These are phyloP conservation scores for Xylota sylvarum DNA, from an alignment of 2,888 invertebrate species.

Conservation along the genomic window DNA sequence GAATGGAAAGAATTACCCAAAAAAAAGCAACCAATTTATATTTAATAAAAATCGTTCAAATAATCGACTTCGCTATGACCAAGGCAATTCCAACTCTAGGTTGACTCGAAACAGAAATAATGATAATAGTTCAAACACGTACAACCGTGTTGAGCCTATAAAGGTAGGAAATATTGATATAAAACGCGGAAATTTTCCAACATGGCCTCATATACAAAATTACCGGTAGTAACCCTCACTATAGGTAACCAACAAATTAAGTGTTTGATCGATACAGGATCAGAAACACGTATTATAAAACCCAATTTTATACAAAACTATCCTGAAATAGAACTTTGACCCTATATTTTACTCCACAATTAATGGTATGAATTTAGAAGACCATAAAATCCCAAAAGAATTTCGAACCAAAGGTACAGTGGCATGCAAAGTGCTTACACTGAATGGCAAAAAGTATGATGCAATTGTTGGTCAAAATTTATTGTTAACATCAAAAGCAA, in stretches of 20 bases:
- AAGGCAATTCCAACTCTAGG: not conserved
- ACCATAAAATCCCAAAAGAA: conserved; percentile 10
- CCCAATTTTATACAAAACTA: conserved; percentile 9
- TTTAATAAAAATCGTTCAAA: not conserved
- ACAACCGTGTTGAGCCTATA: no score
- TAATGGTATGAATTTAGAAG: not conserved
- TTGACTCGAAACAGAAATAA: not conserved
- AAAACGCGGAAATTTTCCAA: conserved; percentile 9
- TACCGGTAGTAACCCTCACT: conserved; percentile 6
- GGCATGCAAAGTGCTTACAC: conserved; percentile 23
- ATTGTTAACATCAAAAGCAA: not conserved
- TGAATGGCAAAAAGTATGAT: not conserved
- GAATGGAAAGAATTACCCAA: no score
- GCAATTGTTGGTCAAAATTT: not conserved
- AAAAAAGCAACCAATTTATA: not conserved
- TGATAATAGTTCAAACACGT: not conserved
- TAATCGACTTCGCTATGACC: not conserved
- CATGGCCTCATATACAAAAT: not conserved
- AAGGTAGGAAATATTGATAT: conserved; percentile 5
- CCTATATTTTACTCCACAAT: conserved; percentile 9
- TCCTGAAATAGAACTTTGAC: not conserved
- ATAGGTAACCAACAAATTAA: not conserved
- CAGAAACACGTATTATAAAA: conserved; percentile 9
- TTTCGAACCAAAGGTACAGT: conserved; percentile 12
- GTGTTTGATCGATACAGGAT: no score